These are phyloP conservation scores for Hyphantria cunea DNA, from an alignment of 1,140 invertebrate species.

Conservation along the genomic window DNA sequence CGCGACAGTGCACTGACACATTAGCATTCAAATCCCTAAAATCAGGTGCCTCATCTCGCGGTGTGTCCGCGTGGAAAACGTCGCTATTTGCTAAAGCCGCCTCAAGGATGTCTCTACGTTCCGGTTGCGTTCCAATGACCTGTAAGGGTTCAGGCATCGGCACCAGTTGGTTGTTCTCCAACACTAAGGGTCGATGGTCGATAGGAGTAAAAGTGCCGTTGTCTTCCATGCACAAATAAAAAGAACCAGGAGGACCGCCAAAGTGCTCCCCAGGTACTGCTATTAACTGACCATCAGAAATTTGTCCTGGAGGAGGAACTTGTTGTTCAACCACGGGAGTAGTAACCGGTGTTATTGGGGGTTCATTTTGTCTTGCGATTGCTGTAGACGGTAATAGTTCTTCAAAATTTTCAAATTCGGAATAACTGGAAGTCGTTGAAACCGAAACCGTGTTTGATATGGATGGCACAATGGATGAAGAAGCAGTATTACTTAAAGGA, in stretches of 20 bases:
- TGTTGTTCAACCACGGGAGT: slow-evolving; percentile 22
- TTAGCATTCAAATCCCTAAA: slow-evolving; percentile 80
- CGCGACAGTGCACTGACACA: slow-evolving; percentile 79
- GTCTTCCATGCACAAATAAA: slow-evolving; percentile 85
- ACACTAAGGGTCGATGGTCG: slow-evolving; percentile 85
- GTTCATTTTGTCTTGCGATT: slow-evolving; percentile 52
- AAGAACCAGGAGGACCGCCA: slow-evolving; percentile 84
- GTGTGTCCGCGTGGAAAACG: slow-evolving; percentile 85
- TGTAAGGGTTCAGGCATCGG: slow-evolving; percentile 73
- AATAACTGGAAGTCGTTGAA: slow-evolving; percentile 39
- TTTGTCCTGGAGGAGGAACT: slow-evolving; percentile 48
- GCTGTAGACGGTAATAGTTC: slow-evolving; percentile 72
- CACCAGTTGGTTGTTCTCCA: slow-evolving; percentile 83
- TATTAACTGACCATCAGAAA: slow-evolving; percentile 84
- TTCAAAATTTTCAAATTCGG: slow-evolving; percentile 72
- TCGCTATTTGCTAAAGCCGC: slow-evolving; percentile 89
- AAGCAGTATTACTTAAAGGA: slow-evolving; percentile 43
- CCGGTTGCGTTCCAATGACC: slow-evolving; percentile 51
- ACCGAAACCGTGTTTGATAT: slow-evolving; percentile 41
- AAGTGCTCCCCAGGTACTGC: slow-evolving; percentile 86
- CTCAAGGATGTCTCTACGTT: slow-evolving; percentile 87
- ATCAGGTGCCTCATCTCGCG: slow-evolving; percentile 77
- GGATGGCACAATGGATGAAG: slow-evolving; percentile 38
- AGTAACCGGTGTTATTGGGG: slow-evolving; percentile 20
- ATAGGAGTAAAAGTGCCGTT: slow-evolving; percentile 87